phyloP scores from a whole-genome alignment of 2,888 invertebrate species.

The Nomada fucata region DNA sequence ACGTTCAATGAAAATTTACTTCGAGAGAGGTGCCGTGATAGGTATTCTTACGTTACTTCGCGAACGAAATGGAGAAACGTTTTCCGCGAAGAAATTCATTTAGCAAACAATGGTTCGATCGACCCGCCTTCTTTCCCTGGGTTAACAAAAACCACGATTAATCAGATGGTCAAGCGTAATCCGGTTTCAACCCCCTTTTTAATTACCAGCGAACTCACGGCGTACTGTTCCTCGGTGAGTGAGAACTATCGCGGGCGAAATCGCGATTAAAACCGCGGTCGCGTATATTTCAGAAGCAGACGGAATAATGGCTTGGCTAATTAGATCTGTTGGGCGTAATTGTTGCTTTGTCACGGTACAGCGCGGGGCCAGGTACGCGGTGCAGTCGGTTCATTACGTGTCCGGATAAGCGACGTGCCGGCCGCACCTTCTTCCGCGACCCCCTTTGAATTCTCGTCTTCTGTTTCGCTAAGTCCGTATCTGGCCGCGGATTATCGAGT shows the following conservation, averaged over 20 bases:
- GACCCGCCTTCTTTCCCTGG: neutral
- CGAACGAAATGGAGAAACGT: neutral
- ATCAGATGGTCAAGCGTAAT: neutral
- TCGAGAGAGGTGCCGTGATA: too few relatives aligned
- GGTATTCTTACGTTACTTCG: too few relatives aligned
- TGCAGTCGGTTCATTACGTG: slow-evolving; percentile 40
- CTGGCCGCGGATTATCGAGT: slow-evolving; percentile 54
- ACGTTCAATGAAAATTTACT: too few relatives aligned
- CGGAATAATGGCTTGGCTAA: slow-evolving; percentile 42
- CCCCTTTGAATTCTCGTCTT: slow-evolving; percentile 39
- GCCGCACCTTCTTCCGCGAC: slow-evolving; percentile 25
- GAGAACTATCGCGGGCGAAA: neutral
- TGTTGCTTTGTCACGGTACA: slow-evolving; percentile 47
- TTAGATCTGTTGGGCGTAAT: slow-evolving; percentile 49
- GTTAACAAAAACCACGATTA: slow-evolving; percentile 1
- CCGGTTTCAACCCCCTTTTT: neutral
- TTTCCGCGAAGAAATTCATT: neutral
- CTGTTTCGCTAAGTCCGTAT: slow-evolving; percentile 55
- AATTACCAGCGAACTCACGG: neutral
- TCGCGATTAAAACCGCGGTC: slow-evolving; percentile 2
- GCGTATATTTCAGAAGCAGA: slow-evolving; percentile 22
- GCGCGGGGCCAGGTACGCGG: neutral
- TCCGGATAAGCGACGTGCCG: slow-evolving; percentile 16
- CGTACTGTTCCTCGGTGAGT: neutral
- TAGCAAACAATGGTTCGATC: neutral